Evolutionary conservation across 2,113 vertebrate species (phyloP).

Genomic region (Notothenia coriiceps): DNA sequence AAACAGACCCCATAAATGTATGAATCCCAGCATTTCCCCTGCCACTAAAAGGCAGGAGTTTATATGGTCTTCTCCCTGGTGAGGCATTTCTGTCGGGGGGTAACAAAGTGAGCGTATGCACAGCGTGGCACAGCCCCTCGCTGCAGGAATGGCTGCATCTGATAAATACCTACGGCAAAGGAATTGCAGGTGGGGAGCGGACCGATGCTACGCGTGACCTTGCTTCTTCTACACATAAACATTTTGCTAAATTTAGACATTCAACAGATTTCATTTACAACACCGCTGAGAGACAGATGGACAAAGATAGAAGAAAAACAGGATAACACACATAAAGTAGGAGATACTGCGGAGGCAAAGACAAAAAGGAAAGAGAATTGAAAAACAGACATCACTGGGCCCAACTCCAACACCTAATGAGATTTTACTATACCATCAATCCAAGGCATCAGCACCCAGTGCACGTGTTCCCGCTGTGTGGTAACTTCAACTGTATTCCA

Average conservation of each 20-base stretch:
- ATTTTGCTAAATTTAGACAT: conserved; percentile 50
- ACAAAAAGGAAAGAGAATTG: conserved; percentile 22
- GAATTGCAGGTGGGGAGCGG: conserved; percentile 62
- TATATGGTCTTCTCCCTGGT: conserved; percentile 75
- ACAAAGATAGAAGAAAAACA: conserved; percentile 10
- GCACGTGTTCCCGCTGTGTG: conserved; percentile 41
- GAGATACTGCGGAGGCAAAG: conserved; percentile 21
- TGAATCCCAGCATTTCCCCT: conserved; percentile 66
- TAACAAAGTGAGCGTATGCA: conserved; percentile 77
- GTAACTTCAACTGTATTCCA: conserved; percentile 45
- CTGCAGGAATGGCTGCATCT: conserved; percentile 57
- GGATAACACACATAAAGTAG: neutral
- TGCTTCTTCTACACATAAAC: conserved; percentile 58
- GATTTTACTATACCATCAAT: conserved; percentile 60
- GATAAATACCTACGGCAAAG: conserved; percentile 69
- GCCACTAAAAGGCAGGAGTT: conserved; percentile 73
- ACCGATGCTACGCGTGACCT: conserved; percentile 58
- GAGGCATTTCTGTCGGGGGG: conserved; percentile 74
- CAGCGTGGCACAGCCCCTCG: conserved; percentile 52
- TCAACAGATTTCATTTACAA: conserved; percentile 56
- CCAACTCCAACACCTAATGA: conserved; percentile 52
- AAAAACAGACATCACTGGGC: conserved; percentile 25
- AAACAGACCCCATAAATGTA: conserved; percentile 63
- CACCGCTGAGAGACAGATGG: conserved; percentile 35
- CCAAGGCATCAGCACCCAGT: conserved; percentile 27